Evolutionary conservation across 2,797 vertebrate species (phyloP).

Genomic region (Lepilemur septentrionalis): DNA sequence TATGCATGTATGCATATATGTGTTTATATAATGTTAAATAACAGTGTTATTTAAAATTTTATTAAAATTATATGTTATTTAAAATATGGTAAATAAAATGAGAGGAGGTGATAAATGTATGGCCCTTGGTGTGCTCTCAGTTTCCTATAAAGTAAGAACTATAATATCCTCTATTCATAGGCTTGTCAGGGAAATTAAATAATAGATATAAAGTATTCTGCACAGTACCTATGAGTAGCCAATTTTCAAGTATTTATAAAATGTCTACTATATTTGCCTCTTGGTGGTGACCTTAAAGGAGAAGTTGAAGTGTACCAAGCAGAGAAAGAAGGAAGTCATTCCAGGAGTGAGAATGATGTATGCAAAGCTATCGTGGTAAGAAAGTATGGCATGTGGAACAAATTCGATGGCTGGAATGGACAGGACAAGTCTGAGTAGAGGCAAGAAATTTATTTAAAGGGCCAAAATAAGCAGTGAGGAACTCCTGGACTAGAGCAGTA

Average conservation of each 20-base stretch:
- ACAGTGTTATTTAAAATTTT: neutral
- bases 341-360: neutral
- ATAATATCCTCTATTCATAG: neutral
- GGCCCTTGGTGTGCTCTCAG: neutral
- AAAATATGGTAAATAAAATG: neutral
- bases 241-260: neutral
- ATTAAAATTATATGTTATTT: neutral
- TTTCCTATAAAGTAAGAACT: constrained; percentile 10
- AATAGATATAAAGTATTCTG: neutral
- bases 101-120: neutral
- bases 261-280: neutral
- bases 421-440: neutral
- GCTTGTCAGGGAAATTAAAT: neutral
- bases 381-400: neutral
- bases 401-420: neutral
- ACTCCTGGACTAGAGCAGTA: neutral
- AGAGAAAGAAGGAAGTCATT: neutral
- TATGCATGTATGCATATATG: neutral
- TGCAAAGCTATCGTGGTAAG: neutral
- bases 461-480: neutral
- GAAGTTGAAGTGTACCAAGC: neutral
- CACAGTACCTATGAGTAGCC: neutral
- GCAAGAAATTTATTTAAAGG: neutral
- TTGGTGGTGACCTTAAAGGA: neutral
- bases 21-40: neutral